Conservation (phyloP, 2,888 invertebrate species). For the Cosmia pyralina region DNA sequence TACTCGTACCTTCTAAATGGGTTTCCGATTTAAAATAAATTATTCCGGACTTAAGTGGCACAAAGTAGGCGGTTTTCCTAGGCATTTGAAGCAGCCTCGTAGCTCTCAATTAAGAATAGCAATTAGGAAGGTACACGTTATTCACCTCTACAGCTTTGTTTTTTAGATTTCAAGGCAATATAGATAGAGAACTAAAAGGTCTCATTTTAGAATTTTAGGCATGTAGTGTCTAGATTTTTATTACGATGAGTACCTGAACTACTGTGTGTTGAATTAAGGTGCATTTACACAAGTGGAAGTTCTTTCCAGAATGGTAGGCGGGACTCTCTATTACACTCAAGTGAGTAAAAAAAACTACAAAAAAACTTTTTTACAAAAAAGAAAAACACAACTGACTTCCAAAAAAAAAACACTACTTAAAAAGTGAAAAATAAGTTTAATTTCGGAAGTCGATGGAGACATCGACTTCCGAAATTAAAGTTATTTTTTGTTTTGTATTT, state of each 20-base stretch:
- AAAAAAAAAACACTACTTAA: too few species aligned
- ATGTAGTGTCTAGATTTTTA: conserved; percentile 9
- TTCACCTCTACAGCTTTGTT: neutral
- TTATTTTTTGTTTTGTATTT: too few species aligned
- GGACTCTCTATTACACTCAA: too few species aligned
- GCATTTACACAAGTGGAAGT: neutral
- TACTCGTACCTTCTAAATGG: neutral
- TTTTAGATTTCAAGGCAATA: neutral
- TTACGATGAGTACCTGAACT: conserved; percentile 1
- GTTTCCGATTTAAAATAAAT: conserved; percentile 6
- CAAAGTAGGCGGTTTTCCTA: neutral
- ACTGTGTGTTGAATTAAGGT: neutral
- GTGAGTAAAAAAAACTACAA: too few species aligned
- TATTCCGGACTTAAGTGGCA: neutral
- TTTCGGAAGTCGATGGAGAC: too few species aligned
- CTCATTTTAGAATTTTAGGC: conserved; percentile 6
- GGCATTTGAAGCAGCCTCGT: too few species aligned
- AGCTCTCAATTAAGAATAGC: neutral
- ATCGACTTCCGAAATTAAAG: too few species aligned
- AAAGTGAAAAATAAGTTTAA: too few species aligned
- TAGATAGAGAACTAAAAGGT: neutral
- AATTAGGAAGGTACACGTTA: conserved; percentile 11
- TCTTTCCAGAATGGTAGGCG: neutral
- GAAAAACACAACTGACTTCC: too few species aligned
- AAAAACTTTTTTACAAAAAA: too few species aligned